Base-by-base conservation (phyloP, 2,113 vertebrate genomes). In the Sceloporus tristichus region DNA sequence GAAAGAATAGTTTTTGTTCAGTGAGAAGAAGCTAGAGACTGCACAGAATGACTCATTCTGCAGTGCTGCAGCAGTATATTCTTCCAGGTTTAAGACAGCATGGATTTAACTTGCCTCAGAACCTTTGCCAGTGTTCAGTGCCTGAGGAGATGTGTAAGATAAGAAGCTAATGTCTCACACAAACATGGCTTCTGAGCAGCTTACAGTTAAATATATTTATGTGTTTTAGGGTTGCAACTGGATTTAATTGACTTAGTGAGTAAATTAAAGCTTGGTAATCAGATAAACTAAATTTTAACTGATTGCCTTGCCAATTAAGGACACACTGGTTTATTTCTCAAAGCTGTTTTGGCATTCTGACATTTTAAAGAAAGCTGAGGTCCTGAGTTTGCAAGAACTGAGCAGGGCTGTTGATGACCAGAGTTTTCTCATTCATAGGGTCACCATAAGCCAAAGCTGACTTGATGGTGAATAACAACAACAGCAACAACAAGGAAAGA, bases 181-280 rank as follows among this genome's bases (percentile, higher is more conserved):
- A 71, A 59, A 73, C 14, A 40, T 56, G 34, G 77, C 18, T 56
- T 21, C n/a, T 71, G 62, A 73, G 21, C 5, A 19, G 14, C 19
- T 9, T 86, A 70, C 10, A 34, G n/a, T 71, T 29, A 23, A 40
- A 71, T 27, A 19, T 11, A 56, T 34, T 23, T 34, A 14, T 73
- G 25, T 9, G 68, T 42, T 25, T 38, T 16, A 74, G n/a, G 42
- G 53, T 14, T 38, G n/a, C 14, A 84, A 18, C 27, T 54, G 19
- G 59, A 66, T 71, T 71, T 79, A 34, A 79, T 56, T 27, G 65
- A 54, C 25, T 56, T 53, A 80, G 54, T 68, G 42, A 71, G 42
- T 38, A 87, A 87, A n/a, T 53, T 34, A 86, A 54, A 71, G 29
- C 66, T 13, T 38, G 59, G 8, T 71, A 38, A 85, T 66, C 76